A percentile compares a stretch with the other conserved stretches of the same genome.
Evolutionary conservation across 2,113 vertebrate genomes (phyloP).

Genomic region (Microcebus ravelobensis): DNA sequence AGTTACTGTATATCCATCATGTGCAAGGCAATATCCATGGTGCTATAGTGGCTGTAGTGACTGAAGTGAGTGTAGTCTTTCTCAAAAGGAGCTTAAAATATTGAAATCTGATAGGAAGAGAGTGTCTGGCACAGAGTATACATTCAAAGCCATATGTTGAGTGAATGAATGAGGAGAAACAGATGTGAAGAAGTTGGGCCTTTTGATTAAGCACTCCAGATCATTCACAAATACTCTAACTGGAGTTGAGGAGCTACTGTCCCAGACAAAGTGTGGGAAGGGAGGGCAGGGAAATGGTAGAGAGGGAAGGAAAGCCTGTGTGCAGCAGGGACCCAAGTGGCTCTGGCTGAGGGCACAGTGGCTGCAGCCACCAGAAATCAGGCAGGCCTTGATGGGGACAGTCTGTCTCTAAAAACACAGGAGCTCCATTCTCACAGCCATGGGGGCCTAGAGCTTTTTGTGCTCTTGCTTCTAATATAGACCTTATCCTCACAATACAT

Average conservation of each 20-base stretch:
- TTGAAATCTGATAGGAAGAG: neutral
- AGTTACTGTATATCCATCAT: neutral
- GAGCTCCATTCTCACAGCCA: neutral
- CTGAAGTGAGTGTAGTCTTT: neutral
- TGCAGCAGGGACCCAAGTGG: neutral
- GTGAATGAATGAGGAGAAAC: neutral
- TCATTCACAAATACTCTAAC: neutral
- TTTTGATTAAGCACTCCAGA: neutral
- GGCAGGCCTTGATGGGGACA: neutral
- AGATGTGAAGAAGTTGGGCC: neutral
- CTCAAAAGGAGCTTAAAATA: neutral
- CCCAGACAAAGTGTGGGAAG: accelerated
- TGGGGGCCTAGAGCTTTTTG: neutral
- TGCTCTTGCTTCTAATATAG: neutral
- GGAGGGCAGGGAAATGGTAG: accelerated
- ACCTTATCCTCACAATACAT: neutral
- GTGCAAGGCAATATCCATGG: neutral
- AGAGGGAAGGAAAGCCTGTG: neutral
- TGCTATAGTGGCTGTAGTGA: neutral
- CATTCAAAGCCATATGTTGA: neutral
- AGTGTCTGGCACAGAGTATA: neutral
- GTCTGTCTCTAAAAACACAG: neutral
- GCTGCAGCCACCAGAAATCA: neutral
- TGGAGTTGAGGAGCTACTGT: neutral
- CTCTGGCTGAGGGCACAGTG: neutral